Conservation (phyloP, 2,888 invertebrate genomes). For the Rhaphigaster nebulosa region DNA sequence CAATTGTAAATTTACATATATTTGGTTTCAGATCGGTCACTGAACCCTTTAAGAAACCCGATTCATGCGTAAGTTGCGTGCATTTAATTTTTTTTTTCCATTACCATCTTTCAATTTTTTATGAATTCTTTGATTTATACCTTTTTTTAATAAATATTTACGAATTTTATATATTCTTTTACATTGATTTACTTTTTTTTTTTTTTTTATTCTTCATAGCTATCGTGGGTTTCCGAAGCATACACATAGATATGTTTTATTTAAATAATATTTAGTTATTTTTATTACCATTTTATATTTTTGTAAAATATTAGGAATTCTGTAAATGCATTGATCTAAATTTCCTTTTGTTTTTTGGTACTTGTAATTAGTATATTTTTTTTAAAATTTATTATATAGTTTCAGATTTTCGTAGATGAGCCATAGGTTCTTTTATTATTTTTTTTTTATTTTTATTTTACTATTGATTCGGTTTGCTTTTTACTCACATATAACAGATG, state of each 20-base stretch:
- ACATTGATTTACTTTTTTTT: conserved; percentile 47
- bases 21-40: conserved; percentile 64
- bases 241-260: conserved; percentile 57
- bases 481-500: conserved; percentile 25
- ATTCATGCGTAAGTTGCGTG: conserved; percentile 64
- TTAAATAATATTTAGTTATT: conserved; percentile 47
- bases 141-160: conserved; percentile 61
- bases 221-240: conserved; percentile 58
- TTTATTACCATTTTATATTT: conserved; percentile 40
- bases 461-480: conserved; percentile 3
- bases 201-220: conserved; percentile 52
- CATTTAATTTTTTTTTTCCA: conserved; percentile 61
- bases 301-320: conserved; percentile 49
- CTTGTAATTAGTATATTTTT: conserved; percentile 47
- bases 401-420: conserved; percentile 37
- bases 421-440: conserved; percentile 25
- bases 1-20: conserved; percentile 61
- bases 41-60: conserved; percentile 63
- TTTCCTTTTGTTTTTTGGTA: conserved; percentile 43
- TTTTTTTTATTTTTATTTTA: background rate
- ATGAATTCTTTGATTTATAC: conserved; percentile 61
- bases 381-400: conserved; percentile 31
- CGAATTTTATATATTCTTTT: conserved; percentile 58
- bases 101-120: conserved; percentile 61
- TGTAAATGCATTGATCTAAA: conserved; percentile 55